Evolutionary conservation across 1,140 invertebrate species (phyloP).

Genomic region (Drosophila bocki): DNA sequence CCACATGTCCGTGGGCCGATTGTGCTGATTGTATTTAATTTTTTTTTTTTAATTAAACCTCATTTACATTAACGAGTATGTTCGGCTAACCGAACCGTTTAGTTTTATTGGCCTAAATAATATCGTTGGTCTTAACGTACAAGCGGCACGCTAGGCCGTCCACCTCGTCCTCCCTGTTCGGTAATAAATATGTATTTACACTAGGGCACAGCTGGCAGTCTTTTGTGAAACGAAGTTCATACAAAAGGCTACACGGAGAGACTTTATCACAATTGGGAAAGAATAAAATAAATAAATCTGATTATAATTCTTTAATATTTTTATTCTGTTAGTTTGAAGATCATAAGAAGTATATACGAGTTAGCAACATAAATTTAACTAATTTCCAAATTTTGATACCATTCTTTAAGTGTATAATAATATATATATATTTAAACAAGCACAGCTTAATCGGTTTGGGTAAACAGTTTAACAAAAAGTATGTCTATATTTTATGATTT

Average conservation of each 20-base stretch:
- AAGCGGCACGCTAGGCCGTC: constrained; percentile 51
- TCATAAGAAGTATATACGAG: not conserved
- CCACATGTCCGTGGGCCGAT: constrained; percentile 25
- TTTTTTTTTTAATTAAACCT: constrained; percentile 53
- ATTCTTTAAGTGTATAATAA: not conserved
- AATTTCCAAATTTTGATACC: no score
- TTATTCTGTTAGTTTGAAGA: not conserved
- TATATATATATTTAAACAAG: constrained; percentile 16
- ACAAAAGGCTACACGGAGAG: constrained; percentile 15
- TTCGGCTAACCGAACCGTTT: constrained; percentile 57
- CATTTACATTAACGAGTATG: constrained; percentile 53
- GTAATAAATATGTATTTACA: constrained; percentile 22
- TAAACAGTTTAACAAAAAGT: constrained; percentile 67
- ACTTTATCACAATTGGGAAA: not conserved
- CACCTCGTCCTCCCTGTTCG: constrained; percentile 1
- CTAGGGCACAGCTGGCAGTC: constrained; percentile 57
- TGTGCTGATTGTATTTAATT: constrained; percentile 29
- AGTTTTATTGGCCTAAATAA: constrained; percentile 76
- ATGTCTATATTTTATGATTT: constrained; percentile 56
- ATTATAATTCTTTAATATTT: no score
- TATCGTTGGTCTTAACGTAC: constrained; percentile 60
- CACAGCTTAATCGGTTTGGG: constrained; percentile 47
- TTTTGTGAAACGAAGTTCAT: constrained; percentile 50
- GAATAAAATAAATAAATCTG: no score
- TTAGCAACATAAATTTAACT: not conserved